Percentiles rank a stretch among this genome's conserved stretches.
Conservation (phyloP, 1,140 invertebrate genomes). For the Cylas formicarius region DNA sequence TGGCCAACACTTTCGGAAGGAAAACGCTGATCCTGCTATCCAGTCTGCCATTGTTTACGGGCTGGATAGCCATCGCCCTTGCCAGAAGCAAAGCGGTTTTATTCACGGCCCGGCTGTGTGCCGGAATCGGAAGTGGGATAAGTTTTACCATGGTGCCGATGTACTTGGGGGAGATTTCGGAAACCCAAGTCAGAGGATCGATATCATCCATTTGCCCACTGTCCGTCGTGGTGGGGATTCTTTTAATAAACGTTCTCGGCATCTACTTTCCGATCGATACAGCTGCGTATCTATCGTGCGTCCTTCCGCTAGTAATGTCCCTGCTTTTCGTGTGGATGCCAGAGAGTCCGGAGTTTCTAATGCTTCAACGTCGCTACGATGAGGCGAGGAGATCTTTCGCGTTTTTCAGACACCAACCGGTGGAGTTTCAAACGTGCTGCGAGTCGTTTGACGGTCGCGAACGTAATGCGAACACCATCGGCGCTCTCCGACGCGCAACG, state of each 20-base stretch:
- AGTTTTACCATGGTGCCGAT: conserved; percentile 55
- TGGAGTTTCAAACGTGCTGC: conserved; percentile 51
- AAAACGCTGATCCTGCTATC: conserved; percentile 57
- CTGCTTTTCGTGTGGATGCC: conserved; percentile 45
- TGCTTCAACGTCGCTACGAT: conserved; percentile 20
- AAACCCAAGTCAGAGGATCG: conserved; percentile 56
- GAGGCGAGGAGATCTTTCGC: conserved; percentile 27
- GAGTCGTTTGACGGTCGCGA: conserved; percentile 6
- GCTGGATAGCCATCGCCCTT: conserved; percentile 54
- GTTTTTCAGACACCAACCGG: conserved; percentile 47
- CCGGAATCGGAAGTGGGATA: conserved; percentile 59
- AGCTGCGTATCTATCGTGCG: conserved; percentile 50
- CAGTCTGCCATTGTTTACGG: conserved; percentile 51
- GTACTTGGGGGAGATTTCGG: conserved; percentile 59
- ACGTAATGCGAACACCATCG: conserved; percentile 42
- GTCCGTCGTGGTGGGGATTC: conserved; percentile 50
- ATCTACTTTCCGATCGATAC: conserved; percentile 51
- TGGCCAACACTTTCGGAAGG: conserved; percentile 52
- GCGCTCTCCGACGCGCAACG: conserved; percentile 48
- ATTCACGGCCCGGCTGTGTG: conserved; percentile 26
- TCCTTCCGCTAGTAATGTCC: conserved; percentile 52
- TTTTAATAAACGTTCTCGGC: conserved; percentile 60
- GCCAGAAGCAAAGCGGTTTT: conserved; percentile 42
- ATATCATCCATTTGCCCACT: conserved; percentile 30
- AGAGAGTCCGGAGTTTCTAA: conserved; percentile 43